These are phyloP conservation scores for Caenorhabditis briggsae DNA, from an alignment of 1,140 invertebrate genomes.

Conservation along the genomic window DNA sequence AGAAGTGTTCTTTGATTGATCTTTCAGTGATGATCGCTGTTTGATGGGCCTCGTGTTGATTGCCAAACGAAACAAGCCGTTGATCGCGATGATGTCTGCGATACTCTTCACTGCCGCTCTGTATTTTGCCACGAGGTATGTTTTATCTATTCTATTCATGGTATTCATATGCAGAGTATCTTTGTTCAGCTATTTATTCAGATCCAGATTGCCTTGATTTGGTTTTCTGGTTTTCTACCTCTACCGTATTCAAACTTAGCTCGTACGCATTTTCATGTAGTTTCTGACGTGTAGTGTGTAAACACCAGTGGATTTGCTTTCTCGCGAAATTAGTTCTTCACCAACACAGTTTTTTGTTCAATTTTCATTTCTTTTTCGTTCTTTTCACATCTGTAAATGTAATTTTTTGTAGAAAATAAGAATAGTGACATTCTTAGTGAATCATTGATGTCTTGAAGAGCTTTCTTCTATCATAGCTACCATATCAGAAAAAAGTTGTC, in stretches of 20 bases:
- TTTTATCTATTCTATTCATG: not conserved
- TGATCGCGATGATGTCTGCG: slow-evolving; percentile 52
- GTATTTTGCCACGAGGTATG: slow-evolving; percentile 25
- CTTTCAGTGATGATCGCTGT: slow-evolving; percentile 48
- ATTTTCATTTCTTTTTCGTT: not conserved
- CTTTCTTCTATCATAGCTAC: no score
- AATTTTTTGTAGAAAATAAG: no score
- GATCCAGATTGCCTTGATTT: no score
- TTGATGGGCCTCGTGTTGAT: slow-evolving; percentile 39
- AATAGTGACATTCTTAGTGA: no score
- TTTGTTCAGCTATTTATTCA: not conserved
- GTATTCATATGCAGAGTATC: not conserved
- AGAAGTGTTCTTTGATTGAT: slow-evolving; percentile 46
- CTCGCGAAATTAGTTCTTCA: not conserved
- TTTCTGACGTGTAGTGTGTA: slow-evolving; percentile 19
- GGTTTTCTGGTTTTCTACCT: no score
- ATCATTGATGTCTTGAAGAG: no score
- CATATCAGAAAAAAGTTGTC: no score
- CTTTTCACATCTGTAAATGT: no score
- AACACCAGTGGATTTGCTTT: not conserved
- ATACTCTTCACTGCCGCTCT: slow-evolving; percentile 9
- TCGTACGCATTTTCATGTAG: slow-evolving; percentile 40
- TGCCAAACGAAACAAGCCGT: slow-evolving; percentile 37
- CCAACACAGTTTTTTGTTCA: not conserved
- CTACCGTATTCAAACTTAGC: no score